These are phyloP conservation scores for Aphodius sticticus DNA, from an alignment of 2,888 invertebrate species.

Conservation along the genomic window DNA sequence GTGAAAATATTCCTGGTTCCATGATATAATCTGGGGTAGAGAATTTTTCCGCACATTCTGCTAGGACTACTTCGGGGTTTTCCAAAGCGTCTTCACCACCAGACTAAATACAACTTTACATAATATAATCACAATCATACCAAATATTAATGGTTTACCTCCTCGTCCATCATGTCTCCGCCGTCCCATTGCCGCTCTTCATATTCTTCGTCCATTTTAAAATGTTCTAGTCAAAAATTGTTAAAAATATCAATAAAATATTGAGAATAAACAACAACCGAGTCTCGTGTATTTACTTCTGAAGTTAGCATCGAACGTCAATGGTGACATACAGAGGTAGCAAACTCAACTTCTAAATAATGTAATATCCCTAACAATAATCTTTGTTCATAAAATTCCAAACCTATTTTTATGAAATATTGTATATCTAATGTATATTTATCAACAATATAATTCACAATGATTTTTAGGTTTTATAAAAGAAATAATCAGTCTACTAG, in stretches of 20 bases:
- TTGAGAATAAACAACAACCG: neutral
- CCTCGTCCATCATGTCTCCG: conserved; percentile 66
- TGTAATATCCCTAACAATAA: neutral
- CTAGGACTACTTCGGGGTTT: conserved; percentile 86
- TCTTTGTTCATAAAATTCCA: too few relatives aligned
- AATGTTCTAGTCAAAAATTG: conserved; percentile 7
- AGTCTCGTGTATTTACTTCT: conserved; percentile 6
- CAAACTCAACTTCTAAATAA: neutral
- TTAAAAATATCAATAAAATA: neutral
- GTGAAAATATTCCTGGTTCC: conserved; percentile 96
- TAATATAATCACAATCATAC: neutral
- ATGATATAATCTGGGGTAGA: conserved; percentile 95
- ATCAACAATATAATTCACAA: too few relatives aligned
- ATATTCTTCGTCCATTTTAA: conserved; percentile 64
- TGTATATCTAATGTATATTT: too few relatives aligned
- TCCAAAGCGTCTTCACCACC: conserved; percentile 77
- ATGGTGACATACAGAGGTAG: neutral
- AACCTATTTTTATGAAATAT: too few relatives aligned
- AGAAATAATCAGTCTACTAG: too few relatives aligned
- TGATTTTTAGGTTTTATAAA: too few relatives aligned
- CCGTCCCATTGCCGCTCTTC: conserved; percentile 73
- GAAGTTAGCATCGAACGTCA: conserved; percentile 4
- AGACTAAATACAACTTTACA: conserved; percentile 62
- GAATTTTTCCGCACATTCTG: conserved; percentile 92
- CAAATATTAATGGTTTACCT: conserved; percentile 56